phyloP scores from a whole-genome alignment of 64 coral and sea anemone genomes.

The Anthopleura sola region DNA sequence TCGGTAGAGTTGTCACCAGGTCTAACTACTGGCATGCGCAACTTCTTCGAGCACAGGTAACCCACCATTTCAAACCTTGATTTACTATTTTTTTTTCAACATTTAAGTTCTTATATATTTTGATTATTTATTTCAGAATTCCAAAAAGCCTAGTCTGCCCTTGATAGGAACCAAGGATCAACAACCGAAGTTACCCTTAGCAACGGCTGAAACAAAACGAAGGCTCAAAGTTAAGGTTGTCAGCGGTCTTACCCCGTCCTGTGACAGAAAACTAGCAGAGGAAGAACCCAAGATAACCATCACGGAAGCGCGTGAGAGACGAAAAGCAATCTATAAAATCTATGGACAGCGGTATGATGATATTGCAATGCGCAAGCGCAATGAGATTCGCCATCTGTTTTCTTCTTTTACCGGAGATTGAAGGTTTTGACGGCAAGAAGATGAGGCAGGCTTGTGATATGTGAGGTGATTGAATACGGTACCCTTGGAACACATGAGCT shows the following conservation, averaged over 20 bases:
- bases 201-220: not conserved
- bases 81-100: not conserved
- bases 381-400: slow-evolving; percentile 69
- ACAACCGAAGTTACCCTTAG: not conserved
- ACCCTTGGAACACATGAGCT: no score
- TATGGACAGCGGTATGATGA: slow-evolving; percentile 87
- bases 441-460: not conserved
- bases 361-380: slow-evolving; percentile 80
- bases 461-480: not conserved
- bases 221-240: slow-evolving; percentile 72
- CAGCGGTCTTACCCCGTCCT: slow-evolving; percentile 68
- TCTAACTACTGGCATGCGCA: slow-evolving; percentile 92
- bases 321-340: slow-evolving; percentile 83
- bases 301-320: slow-evolving; percentile 63
- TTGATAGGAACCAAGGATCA: slow-evolving; percentile 41
- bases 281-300: slow-evolving; percentile 41
- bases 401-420: slow-evolving; percentile 4
- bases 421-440: not conserved
- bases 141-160: slow-evolving; percentile 50
- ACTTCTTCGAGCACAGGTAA: slow-evolving; percentile 66
- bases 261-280: slow-evolving; percentile 53
- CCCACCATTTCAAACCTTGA: not conserved
- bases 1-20: slow-evolving; percentile 65
- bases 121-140: slow-evolving; percentile 22
- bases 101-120: not conserved